phyloP scores from a whole-genome alignment of 1,140 invertebrate genomes.

The Drosophila rhopaloa region DNA sequence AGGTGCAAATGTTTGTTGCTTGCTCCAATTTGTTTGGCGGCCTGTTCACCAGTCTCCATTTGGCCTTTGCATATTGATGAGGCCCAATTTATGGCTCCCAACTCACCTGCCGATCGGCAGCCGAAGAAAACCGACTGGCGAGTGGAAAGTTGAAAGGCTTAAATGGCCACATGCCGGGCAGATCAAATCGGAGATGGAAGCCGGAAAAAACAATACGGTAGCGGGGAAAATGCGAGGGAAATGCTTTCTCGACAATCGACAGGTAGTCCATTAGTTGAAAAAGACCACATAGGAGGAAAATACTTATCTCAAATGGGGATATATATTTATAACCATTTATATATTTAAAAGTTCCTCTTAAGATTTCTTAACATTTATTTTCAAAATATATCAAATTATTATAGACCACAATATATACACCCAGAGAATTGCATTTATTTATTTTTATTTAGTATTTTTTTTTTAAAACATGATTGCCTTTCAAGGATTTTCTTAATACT shows the following conservation, averaged over 20 bases:
- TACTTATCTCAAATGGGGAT: neutral
- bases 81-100: slow-evolving; percentile 16
- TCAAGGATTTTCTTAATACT: too few relatives aligned
- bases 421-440: too few relatives aligned
- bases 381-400: too few relatives aligned
- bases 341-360: too few relatives aligned
- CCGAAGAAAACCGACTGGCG: neutral
- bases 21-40: slow-evolving; percentile 45
- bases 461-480: too few relatives aligned
- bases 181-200: slow-evolving; percentile 4
- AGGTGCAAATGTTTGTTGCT: slow-evolving; percentile 60
- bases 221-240: neutral
- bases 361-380: too few relatives aligned
- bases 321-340: neutral
- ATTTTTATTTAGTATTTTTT: too few relatives aligned
- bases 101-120: slow-evolving; percentile 18
- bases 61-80: slow-evolving; percentile 51
- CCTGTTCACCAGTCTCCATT: slow-evolving; percentile 13
- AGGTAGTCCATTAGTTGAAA: neutral
- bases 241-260: neutral
- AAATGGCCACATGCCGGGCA: slow-evolving; percentile 16
- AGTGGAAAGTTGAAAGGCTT: slow-evolving; percentile 13
- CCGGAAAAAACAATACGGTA: slow-evolving; percentile 4
- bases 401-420: too few relatives aligned
- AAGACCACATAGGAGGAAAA: neutral